These are phyloP conservation scores for Trichogramma pretiosum DNA, from an alignment of 1,140 invertebrate genomes.

Conservation along the genomic window DNA sequence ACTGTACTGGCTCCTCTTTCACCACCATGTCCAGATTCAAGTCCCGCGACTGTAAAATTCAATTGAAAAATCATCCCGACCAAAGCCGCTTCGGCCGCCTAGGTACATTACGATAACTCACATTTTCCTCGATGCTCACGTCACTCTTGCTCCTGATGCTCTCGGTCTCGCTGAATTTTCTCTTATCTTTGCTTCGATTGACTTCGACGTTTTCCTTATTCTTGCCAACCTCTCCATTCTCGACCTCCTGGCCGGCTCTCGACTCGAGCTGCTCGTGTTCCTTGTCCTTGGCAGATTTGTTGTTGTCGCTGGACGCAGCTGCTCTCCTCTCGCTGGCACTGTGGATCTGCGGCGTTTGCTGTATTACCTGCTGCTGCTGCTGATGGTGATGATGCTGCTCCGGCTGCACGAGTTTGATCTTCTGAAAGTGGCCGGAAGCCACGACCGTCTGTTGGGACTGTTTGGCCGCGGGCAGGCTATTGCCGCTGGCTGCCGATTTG, in stretches of 20 bases:
- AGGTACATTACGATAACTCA: background rate
- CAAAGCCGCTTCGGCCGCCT: background rate
- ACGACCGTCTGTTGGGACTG: constrained; percentile 29
- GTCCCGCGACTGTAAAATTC: constrained; percentile 32
- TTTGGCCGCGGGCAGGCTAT: background rate
- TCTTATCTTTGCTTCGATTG: constrained; percentile 35
- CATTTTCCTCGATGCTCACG: constrained; percentile 34
- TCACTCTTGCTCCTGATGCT: constrained; percentile 40
- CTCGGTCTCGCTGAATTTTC: constrained; percentile 31
- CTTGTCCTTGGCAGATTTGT: background rate
- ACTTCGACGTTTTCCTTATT: constrained; percentile 37
- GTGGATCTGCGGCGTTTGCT: constrained; percentile 12
- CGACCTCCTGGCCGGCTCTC: constrained; percentile 7
- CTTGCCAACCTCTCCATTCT: constrained; percentile 12
- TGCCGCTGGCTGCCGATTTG: constrained; percentile 15
- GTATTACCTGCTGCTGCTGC: constrained; percentile 16
- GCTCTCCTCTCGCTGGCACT: too few species aligned
- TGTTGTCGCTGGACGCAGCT: background rate
- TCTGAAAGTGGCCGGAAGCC: constrained; percentile 40
- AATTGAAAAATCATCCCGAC: background rate
- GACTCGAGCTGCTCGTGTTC: constrained; percentile 1
- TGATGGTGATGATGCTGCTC: constrained; percentile 20
- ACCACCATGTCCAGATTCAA: constrained; percentile 48
- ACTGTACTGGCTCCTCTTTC: constrained; percentile 61
- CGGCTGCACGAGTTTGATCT: constrained; percentile 41